A percentile compares a stretch with the other conserved stretches of the same genome.
Evolutionary conservation across 2,113 vertebrate genomes (phyloP).

Genomic region (Xyliphius kryptos): DNA sequence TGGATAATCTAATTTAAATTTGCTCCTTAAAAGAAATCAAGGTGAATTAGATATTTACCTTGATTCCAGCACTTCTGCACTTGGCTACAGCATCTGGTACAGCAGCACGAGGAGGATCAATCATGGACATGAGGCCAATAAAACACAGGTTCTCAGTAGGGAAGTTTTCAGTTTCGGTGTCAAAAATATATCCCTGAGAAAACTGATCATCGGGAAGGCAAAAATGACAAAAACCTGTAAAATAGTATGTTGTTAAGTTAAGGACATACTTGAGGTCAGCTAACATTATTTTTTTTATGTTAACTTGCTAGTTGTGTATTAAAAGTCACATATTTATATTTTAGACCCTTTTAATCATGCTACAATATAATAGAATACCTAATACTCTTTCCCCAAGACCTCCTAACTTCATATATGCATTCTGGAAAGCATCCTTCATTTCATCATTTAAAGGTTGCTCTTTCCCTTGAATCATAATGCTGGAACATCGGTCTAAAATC

Average conservation of each 20-base stretch:
- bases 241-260: neutral
- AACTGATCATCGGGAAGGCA: conserved; percentile 74
- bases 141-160: conserved; percentile 81
- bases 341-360: too few species aligned
- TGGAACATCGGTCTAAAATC: conserved; percentile 82
- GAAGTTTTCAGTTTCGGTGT: conserved; percentile 80
- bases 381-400: conserved; percentile 83
- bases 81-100: conserved; percentile 86
- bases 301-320: too few species aligned
- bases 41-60: conserved; percentile 57
- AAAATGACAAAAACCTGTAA: conserved; percentile 81
- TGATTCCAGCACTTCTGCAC: conserved; percentile 87
- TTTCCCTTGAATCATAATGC: conserved; percentile 78
- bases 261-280: too few species aligned
- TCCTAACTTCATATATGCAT: conserved; percentile 80
- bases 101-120: conserved; percentile 80
- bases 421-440: conserved; percentile 80
- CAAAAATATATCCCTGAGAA: conserved; percentile 74
- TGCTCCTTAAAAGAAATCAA: neutral
- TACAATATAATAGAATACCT: conserved; percentile 54
- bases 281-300: too few species aligned
- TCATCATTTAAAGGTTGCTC: conserved; percentile 75
- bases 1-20: neutral
- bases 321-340: too few species aligned
- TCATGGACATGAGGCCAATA: conserved; percentile 90